Percentiles rank a stretch among this genome's conserved stretches.
Conservation (phyloP, 2,888 invertebrate genomes). For the Catotricha subobsoleta region DNA sequence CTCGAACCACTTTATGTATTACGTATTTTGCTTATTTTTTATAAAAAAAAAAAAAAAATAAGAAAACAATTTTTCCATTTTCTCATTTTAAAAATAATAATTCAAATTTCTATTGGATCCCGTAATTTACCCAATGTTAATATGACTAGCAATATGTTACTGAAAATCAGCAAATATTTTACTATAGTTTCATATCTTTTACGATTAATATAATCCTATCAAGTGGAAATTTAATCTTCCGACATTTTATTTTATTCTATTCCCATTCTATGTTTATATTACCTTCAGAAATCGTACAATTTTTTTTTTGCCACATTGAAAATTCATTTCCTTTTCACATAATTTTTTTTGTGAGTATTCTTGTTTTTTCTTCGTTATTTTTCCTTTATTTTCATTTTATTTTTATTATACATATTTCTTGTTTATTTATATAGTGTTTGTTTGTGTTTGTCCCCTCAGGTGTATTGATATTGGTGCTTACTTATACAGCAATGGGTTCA, state of each 20-base stretch:
- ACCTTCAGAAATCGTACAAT: background rate
- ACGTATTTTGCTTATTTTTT: background rate
- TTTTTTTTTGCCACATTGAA: too few species aligned
- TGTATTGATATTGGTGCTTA: constrained; percentile 52
- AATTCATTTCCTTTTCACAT: background rate
- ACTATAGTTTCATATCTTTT: constrained; percentile 1
- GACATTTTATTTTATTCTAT: background rate
- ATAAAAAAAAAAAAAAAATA: background rate
- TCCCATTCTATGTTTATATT: constrained; percentile 4
- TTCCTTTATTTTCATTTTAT: background rate
- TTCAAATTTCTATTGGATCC: background rate
- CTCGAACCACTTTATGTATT: too few species aligned
- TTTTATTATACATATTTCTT: background rate
- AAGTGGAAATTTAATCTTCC: constrained; percentile 1
- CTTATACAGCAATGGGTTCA: constrained; percentile 82
- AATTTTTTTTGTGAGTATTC: background rate
- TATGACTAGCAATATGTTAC: too few species aligned
- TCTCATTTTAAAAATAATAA: background rate
- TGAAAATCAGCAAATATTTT: background rate
- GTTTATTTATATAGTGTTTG: background rate
- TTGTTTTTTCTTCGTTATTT: background rate
- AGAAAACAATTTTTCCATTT: too few species aligned
- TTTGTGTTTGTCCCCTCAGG: constrained; percentile 21
- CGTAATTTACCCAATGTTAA: background rate
- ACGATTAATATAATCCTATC: constrained; percentile 1